These are phyloP conservation scores for Helicorthomorpha holstii DNA, from an alignment of 1,140 invertebrate species.

Conservation along the genomic window DNA sequence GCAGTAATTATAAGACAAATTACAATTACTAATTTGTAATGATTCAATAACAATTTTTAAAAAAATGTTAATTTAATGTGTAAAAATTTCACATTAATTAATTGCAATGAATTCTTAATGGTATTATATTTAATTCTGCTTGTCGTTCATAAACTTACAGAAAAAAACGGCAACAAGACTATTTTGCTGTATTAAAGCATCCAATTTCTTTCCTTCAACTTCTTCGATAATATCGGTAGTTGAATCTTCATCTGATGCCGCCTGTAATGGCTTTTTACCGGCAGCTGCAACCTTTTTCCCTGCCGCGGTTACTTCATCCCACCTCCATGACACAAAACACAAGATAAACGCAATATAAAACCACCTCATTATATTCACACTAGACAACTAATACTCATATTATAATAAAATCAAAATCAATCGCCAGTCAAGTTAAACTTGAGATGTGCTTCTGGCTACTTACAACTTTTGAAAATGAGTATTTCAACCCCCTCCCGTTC, in stretches of 20 bases:
- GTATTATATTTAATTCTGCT: neutral
- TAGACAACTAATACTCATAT: no score
- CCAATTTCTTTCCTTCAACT: slow-evolving; percentile 75
- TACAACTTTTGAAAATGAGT: no score
- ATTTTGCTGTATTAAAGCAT: slow-evolving; percentile 67
- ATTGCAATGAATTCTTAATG: neutral
- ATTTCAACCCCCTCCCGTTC: no score
- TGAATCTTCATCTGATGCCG: slow-evolving; percentile 13
- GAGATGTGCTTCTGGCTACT: no score
- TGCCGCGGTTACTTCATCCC: no score
- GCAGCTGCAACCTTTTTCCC: no score
- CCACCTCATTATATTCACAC: no score
- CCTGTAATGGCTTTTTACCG: no score
- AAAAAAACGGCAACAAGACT: slow-evolving; percentile 87
- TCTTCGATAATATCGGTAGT: slow-evolving; percentile 71
- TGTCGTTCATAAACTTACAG: slow-evolving; percentile 50
- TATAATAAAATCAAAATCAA: no score
- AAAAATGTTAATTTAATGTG: slow-evolving; percentile 3
- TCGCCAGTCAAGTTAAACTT: no score
- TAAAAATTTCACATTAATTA: neutral
- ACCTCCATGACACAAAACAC: no score
- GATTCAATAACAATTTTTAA: neutral
- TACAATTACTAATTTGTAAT: neutral
- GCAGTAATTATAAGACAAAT: neutral
- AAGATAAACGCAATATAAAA: no score